Evolutionary conservation across 2,113 vertebrate genomes (phyloP).

Genomic region (Mus musculus): DNA sequence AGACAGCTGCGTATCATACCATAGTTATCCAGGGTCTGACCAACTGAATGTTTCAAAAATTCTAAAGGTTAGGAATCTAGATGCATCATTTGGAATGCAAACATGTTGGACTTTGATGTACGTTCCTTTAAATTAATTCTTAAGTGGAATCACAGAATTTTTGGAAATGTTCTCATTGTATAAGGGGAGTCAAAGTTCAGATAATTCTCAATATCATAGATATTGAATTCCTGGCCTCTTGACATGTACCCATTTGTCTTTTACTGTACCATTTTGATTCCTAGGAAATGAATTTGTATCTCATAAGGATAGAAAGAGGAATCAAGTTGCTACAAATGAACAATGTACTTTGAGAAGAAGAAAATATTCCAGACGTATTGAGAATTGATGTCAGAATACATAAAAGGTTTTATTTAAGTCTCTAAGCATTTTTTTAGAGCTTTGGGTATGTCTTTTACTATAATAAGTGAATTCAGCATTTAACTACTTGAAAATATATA

Average conservation of each 20-base stretch:
- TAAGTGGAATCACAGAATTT: conserved; percentile 52
- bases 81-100: conserved; percentile 59
- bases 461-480: neutral
- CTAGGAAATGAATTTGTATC: conserved; percentile 36
- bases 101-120: neutral
- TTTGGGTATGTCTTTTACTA: neutral
- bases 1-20: neutral
- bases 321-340: conserved; percentile 17
- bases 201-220: neutral
- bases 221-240: neutral
- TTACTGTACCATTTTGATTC: neutral
- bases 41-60: conserved; percentile 30
- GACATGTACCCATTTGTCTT: neutral
- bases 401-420: neutral
- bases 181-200: neutral
- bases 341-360: conserved; percentile 3
- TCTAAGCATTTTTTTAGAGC: conserved; percentile 13
- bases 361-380: neutral
- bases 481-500: neutral
- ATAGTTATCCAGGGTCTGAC: neutral
- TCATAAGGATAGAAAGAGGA: neutral
- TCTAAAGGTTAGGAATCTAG: conserved; percentile 34
- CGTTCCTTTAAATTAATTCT: conserved; percentile 54
- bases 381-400: conserved; percentile 36
- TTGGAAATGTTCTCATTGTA: conserved; percentile 14